These are phyloP conservation scores for Stomatorhinus ivindoensis DNA, from an alignment of 2,113 vertebrate genomes.

Conservation along the genomic window DNA sequence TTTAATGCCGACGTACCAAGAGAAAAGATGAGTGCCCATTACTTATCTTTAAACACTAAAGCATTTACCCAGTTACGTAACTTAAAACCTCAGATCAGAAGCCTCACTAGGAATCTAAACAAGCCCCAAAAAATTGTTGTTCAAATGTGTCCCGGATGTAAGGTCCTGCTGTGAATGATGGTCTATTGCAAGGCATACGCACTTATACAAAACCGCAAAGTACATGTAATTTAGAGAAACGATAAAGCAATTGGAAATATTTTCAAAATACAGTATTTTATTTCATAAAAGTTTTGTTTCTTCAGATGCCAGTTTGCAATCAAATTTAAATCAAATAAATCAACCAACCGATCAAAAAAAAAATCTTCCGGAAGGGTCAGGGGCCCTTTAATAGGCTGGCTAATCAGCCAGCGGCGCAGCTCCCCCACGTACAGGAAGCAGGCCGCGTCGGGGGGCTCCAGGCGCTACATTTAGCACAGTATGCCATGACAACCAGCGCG, in stretches of 20 bases:
- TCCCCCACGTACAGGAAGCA: not conserved
- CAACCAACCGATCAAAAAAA: not conserved
- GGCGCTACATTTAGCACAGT: not conserved
- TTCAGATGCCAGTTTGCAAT: not conserved
- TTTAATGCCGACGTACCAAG: not conserved
- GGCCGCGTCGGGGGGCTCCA: not conserved
- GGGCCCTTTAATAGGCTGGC: not conserved
- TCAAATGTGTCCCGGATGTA: not conserved
- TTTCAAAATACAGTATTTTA: not conserved
- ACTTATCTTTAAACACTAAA: not conserved
- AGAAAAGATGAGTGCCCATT: not conserved
- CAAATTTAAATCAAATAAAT: not conserved
- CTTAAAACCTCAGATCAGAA: not conserved
- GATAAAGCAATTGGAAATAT: not conserved
- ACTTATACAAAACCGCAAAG: not conserved
- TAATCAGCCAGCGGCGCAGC: not conserved
- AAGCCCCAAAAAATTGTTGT: not conserved
- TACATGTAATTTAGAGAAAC: not conserved
- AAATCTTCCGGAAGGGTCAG: not conserved
- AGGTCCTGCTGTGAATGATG: not conserved
- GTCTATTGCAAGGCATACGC: not conserved
- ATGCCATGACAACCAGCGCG: not conserved
- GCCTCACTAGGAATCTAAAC: not conserved
- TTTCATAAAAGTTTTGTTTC: not conserved
- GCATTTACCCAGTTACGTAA: not conserved